These are phyloP conservation scores for Halocynthia aurantium DNA, from an alignment of 23 tunicate species.

Conservation along the genomic window DNA sequence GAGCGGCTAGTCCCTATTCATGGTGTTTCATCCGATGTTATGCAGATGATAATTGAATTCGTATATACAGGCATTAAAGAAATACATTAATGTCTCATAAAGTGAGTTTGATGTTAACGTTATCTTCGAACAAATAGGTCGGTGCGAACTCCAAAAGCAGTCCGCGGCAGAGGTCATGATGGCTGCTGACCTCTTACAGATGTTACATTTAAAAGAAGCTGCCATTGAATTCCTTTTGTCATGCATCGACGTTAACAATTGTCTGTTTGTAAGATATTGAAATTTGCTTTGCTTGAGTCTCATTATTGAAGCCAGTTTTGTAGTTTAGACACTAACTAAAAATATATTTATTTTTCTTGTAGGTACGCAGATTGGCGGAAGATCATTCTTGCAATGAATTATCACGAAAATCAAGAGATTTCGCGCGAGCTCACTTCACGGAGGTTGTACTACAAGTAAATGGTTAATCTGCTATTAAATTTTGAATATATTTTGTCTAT, in stretches of 20 bases:
- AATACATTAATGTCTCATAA: not conserved
- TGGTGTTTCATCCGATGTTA: constrained; percentile 41
- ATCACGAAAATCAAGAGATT: constrained; percentile 19
- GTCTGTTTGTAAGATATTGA: constrained; percentile 43
- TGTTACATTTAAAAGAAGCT: constrained; percentile 60
- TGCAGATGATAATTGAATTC: constrained; percentile 54
- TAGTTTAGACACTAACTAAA: not conserved
- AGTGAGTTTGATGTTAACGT: not conserved
- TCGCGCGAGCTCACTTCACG: constrained; percentile 38
- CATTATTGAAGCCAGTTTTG: not conserved
- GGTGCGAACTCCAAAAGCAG: constrained; percentile 40
- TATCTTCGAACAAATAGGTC: constrained; percentile 27
- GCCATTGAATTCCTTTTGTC: constrained; percentile 36
- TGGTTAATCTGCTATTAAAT: not conserved
- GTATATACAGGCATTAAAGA: constrained; percentile 58
- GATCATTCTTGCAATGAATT: constrained; percentile 42
- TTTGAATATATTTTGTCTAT: not conserved
- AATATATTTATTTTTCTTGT: not conserved
- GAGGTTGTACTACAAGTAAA: constrained; percentile 44
- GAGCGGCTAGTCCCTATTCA: constrained; percentile 43
- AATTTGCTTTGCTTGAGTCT: not conserved
- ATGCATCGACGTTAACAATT: constrained; percentile 41
- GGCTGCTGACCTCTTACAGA: constrained; percentile 64
- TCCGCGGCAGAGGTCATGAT: constrained; percentile 43
- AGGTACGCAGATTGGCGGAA: constrained; percentile 62